Evolutionary conservation across 53 echinoderm and acorn worm species (phyloP), one percentile per base, ranked within the genome.

Genomic region (Paracentrotus lividus): DNA sequence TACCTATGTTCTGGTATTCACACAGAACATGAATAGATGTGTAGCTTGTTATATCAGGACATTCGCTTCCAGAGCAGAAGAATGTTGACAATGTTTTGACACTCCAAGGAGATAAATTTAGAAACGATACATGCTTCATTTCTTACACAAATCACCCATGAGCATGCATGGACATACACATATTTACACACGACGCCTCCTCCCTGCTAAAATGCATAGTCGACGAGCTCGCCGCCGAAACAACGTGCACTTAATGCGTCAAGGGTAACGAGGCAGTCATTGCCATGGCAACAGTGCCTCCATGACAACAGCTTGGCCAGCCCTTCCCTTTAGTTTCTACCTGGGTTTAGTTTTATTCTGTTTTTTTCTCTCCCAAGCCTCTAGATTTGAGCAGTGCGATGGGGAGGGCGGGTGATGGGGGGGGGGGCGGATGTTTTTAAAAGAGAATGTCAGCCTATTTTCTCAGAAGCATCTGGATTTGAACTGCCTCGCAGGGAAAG

Each of bases 231-330:
- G 57, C 65, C 24, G 57, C 65, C 42, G 27, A 89, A 89, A 89
- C 64, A 89, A 89, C 89, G 58, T 89, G 89, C 44, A 86, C 65
- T 56, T 58, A 64, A 64, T 89, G 89, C 89, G 89, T 89, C 89
- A 89, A 89, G 89, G 89, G 89, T 64, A 89, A 89, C 65, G 89
- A 89, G 89, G 89, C 89, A 61, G 59, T 64, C 65, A 57, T 89
- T 27, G 8, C 89, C 58, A 89, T 89, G 66, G 66, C 26, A 20
- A 89, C 89, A 8, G 27, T 89, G 89, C 59, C 89, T 61, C 89
- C 65, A 89, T 89, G 89, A 89, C 89, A 89, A 89, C 89, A 89
- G 65, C 65, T 89, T 42, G 64, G 89, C 20, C 66, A 61, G 61
- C 43, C 89, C 59, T 89, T 43, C 44, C 89, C 65, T 89, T 89